Evolutionary conservation across 2,113 vertebrate species (phyloP), one percentile per base, ranked within the genome.

Genomic region (Pithys albifrons): DNA sequence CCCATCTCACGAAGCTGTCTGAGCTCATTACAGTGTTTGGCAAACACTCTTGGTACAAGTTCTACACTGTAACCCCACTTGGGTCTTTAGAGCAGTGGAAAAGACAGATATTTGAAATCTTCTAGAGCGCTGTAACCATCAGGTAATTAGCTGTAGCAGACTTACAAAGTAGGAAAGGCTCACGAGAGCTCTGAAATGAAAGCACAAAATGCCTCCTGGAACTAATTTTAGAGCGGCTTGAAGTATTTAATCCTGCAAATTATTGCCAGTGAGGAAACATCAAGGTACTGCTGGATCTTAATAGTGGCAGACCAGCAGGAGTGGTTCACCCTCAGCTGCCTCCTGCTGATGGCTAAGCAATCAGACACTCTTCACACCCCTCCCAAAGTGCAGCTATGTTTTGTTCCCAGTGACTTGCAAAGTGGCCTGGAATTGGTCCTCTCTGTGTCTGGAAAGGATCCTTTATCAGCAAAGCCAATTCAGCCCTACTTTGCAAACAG

Each of bases 161-260:
- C 87, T 93, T 87, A 76, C 73, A 84, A 76, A 88, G 57, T 45
- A 91, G 90, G 92, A 90, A 90, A 91, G 54, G 83, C 93, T 93
- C 96, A 84, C 5, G 57, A 96, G 95, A 96, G 88, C 72, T 89
- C 90, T 94, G 92, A 95, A 94, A 92, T 49, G 57, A 90, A 95
- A 93, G 88, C 95, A 81, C 78, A 93, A 94, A 96, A 88, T 89
- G 72, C 92, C 93, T 95, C 93, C 75, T 93, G 95, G 75, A 96
- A 91, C 92, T 97, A 91, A 96, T 97, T 91, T 96, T 93, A 89
- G 91, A 89, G 90, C 88, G 79, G 72, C 88, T 93, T 89, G 69
- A 94, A 94, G 86, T 96, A 96, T 94, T 96, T 96, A 96, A 97
- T 97, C 76, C 90, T 96, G 92, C 93, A 96, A 96, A 95, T 97